Conservation (phyloP, 2,113 vertebrate genomes). For the Ochotona curzoniae region DNA sequence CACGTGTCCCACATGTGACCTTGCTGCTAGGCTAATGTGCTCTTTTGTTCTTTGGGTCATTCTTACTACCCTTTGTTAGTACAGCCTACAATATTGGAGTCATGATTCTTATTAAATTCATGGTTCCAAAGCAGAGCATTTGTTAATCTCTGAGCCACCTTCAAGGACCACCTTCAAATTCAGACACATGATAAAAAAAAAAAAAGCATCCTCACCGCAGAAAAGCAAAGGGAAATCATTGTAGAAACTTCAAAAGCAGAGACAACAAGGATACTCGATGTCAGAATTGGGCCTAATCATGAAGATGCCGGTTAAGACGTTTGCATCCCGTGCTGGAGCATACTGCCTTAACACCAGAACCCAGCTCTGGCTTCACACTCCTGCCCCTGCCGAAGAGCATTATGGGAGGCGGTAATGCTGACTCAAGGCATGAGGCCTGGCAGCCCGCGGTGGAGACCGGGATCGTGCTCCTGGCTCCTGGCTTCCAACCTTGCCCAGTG, state of each 20-base stretch:
- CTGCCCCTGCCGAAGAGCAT: no score
- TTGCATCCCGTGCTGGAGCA: no score
- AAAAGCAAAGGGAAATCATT: constrained; percentile 16
- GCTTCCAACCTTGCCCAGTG: no score
- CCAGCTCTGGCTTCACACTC: no score
- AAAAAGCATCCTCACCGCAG: background rate
- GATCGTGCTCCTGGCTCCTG: no score
- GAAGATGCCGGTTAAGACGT: no score
- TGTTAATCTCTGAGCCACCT: background rate
- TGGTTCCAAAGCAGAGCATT: background rate
- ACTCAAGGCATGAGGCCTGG: no score
- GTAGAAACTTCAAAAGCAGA: background rate
- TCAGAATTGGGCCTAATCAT: no score
- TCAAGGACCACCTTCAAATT: constrained; percentile 25
- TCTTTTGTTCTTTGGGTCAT: background rate
- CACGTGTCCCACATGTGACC: background rate
- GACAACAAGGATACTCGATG: background rate
- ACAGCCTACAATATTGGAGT: background rate
- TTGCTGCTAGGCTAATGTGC: background rate
- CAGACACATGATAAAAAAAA: background rate
- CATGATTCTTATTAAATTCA: background rate
- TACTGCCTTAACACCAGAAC: no score
- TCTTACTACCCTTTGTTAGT: background rate
- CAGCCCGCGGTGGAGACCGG: no score
- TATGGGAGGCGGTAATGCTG: no score